phyloP scores from a whole-genome alignment of 1,140 invertebrate genomes.

The Drosophila ercepeae region DNA sequence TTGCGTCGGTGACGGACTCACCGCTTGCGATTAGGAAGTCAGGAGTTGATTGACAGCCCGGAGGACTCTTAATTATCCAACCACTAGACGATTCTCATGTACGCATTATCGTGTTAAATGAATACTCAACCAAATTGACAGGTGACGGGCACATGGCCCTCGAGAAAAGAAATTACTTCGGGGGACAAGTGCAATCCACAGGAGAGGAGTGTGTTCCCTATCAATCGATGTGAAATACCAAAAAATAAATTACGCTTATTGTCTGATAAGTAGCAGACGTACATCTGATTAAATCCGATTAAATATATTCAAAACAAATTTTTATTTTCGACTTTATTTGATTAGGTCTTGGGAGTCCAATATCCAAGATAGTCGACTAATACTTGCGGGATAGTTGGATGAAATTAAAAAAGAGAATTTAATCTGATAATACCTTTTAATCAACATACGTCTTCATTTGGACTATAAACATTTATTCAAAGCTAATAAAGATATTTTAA shows the following conservation, averaged over 20 bases:
- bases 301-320: constrained; percentile 3
- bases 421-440: too few relatives aligned
- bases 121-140: constrained; percentile 49
- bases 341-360: background rate
- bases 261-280: constrained; percentile 28
- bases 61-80: constrained; percentile 38
- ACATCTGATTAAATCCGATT: constrained; percentile 14
- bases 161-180: constrained; percentile 11
- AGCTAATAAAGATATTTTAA: constrained; percentile 2
- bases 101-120: constrained; percentile 49
- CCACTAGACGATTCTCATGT: constrained; percentile 50
- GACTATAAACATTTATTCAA: background rate
- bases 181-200: constrained; percentile 2
- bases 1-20: constrained; percentile 85
- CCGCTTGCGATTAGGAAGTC: constrained; percentile 53
- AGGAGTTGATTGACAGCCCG: constrained; percentile 27
- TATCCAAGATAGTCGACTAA: too few relatives aligned
- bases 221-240: constrained; percentile 13
- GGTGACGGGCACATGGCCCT: constrained; percentile 12
- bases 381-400: too few relatives aligned
- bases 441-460: background rate
- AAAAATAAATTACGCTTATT: constrained; percentile 16
- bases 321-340: constrained; percentile 14
- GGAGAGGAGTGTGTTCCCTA: background rate
- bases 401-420: too few relatives aligned